phyloP scores from a whole-genome alignment of 1,140 invertebrate species.

The Cotesia vestalis region DNA sequence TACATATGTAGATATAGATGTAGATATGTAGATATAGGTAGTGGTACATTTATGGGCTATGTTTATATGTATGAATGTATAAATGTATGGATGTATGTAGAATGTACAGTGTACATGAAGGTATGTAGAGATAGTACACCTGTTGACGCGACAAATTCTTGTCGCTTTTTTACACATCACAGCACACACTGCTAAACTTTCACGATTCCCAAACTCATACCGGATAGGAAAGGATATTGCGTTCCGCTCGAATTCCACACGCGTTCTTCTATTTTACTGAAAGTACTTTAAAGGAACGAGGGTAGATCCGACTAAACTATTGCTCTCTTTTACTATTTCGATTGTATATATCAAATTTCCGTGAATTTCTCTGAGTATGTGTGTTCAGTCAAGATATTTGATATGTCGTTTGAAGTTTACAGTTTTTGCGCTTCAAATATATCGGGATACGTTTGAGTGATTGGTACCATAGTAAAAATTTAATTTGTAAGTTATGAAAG shows the following conservation, averaged over 20 bases:
- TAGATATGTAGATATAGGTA: neutral
- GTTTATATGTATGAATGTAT: conserved; percentile 6
- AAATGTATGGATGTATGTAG: neutral
- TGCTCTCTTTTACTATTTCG: too few relatives aligned
- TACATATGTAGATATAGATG: neutral
- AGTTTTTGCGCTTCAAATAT: too few relatives aligned
- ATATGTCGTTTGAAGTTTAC: too few relatives aligned
- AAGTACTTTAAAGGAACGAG: too few relatives aligned
- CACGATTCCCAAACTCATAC: conserved; percentile 10
- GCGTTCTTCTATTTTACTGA: neutral
- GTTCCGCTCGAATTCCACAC: conserved; percentile 16
- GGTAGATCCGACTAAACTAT: too few relatives aligned
- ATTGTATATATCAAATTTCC: too few relatives aligned
- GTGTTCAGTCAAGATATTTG: too few relatives aligned
- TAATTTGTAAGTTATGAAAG: too few relatives aligned
- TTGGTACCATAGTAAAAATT: too few relatives aligned
- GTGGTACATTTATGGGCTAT: conserved; percentile 6
- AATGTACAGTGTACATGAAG: neutral
- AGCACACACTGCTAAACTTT: conserved; percentile 12
- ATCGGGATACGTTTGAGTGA: too few relatives aligned
- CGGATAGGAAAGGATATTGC: conserved; percentile 20
- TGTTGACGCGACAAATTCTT: conserved; percentile 20
- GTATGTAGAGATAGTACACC: neutral
- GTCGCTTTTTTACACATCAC: conserved; percentile 13
- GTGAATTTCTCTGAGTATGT: too few relatives aligned